phyloP scores from a whole-genome alignment of 2,797 vertebrate species.

The Morus bassanus region DNA sequence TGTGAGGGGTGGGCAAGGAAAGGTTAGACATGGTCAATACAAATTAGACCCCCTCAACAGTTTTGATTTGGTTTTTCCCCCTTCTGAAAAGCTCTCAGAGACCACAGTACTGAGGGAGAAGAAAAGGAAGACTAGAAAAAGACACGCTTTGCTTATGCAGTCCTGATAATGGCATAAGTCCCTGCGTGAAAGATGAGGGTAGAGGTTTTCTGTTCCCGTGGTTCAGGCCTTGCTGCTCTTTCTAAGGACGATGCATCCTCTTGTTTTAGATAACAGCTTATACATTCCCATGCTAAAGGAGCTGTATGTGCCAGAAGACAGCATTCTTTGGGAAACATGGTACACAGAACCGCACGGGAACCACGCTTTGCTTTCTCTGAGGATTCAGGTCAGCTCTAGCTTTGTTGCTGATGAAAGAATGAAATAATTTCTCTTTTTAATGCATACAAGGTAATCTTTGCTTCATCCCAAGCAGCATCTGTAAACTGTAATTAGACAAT shows the following conservation, averaged over 20 bases:
- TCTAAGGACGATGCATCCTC: background rate
- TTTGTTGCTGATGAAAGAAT: background rate
- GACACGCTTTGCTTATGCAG: background rate
- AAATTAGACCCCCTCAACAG: background rate
- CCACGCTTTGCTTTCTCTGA: background rate
- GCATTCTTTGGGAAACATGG: background rate
- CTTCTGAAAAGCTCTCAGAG: background rate
- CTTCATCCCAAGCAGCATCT: background rate
- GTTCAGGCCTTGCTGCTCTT: background rate
- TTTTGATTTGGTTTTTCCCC: background rate
- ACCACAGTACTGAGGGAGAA: background rate
- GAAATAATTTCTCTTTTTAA: background rate
- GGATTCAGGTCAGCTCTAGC: background rate
- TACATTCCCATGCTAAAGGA: background rate
- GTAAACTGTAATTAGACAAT: background rate
- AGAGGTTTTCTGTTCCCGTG: background rate
- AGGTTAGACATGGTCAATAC: background rate
- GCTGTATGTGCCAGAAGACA: background rate
- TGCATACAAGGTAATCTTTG: background rate
- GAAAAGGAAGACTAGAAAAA: background rate
- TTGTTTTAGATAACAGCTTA: background rate
- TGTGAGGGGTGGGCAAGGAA: background rate
- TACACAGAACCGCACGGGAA: background rate
- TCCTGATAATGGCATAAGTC: background rate
- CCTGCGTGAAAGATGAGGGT: background rate